Evolutionary conservation across 2,797 vertebrate genomes (phyloP).

Genomic region (Eulemur rubriventer): DNA sequence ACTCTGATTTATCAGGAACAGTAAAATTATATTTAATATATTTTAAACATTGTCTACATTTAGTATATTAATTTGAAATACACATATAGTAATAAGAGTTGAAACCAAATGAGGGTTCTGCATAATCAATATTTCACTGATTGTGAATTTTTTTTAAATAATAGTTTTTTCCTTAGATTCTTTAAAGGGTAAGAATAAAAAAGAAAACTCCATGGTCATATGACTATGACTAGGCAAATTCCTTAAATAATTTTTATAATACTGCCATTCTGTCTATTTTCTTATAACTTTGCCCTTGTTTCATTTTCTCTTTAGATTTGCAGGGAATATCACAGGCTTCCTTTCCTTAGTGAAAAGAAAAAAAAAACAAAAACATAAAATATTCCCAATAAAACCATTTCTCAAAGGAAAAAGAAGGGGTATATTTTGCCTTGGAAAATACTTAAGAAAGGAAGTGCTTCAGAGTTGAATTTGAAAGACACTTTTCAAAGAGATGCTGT

Average conservation of each 20-base stretch:
- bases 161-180: neutral
- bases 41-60: neutral
- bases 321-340: neutral
- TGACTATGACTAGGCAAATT: neutral
- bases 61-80: slow-evolving; percentile 25
- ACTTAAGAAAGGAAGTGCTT: neutral
- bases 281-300: neutral
- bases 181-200: neutral
- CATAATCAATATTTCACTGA: neutral
- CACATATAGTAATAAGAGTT: neutral
- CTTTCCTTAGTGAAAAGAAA: neutral
- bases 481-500: neutral
- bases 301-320: slow-evolving; percentile 16
- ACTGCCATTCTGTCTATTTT: neutral
- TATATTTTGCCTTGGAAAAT: slow-evolving; percentile 44
- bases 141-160: neutral
- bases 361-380: neutral
- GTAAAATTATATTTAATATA: neutral
- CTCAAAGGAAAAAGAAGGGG: neutral
- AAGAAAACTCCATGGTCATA: neutral
- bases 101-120: neutral
- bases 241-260: neutral
- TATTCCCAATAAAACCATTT: slow-evolving; percentile 26
- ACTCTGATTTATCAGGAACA: neutral
- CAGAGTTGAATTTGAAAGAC: slow-evolving; percentile 5